Conservation (phyloP, 2,888 invertebrate species). For the Erannis defoliaria region DNA sequence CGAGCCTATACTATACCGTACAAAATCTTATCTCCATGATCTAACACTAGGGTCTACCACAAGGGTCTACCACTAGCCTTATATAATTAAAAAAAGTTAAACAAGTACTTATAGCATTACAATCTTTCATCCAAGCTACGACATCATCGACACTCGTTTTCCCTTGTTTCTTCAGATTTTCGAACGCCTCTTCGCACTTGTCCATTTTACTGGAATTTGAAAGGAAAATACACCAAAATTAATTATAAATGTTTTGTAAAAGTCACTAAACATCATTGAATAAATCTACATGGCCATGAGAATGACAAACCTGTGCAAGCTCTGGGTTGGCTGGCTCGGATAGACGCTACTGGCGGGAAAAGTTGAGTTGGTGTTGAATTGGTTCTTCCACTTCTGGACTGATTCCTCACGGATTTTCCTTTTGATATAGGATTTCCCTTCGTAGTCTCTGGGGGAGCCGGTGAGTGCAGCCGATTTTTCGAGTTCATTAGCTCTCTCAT, state of each 20-base stretch:
- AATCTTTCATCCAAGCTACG: slow-evolving; percentile 27
- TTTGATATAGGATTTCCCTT: background rate
- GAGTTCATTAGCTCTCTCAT: background rate
- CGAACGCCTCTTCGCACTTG: slow-evolving; percentile 14
- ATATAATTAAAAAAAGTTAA: too few species aligned
- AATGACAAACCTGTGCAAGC: background rate
- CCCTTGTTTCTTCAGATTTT: slow-evolving; percentile 19
- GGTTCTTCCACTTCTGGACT: too few species aligned
- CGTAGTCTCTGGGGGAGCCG: background rate
- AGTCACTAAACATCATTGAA: background rate
- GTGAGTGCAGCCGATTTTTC: background rate
- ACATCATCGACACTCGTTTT: slow-evolving; percentile 20
- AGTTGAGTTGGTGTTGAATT: too few species aligned
- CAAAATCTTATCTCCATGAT: too few species aligned
- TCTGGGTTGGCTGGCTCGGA: too few species aligned
- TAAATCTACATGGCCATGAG: background rate
- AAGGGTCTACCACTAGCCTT: too few species aligned
- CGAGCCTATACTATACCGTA: too few species aligned
- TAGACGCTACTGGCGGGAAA: too few species aligned
- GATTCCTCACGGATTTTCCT: slow-evolving; percentile 3
- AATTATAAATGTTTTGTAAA: background rate
- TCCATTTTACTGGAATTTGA: slow-evolving; percentile 4
- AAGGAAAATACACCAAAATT: background rate
- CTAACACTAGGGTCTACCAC: too few species aligned
- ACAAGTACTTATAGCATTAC: slow-evolving; percentile 6